Conservation (phyloP, 1,140 invertebrate genomes). For the Nomia melanderi region DNA sequence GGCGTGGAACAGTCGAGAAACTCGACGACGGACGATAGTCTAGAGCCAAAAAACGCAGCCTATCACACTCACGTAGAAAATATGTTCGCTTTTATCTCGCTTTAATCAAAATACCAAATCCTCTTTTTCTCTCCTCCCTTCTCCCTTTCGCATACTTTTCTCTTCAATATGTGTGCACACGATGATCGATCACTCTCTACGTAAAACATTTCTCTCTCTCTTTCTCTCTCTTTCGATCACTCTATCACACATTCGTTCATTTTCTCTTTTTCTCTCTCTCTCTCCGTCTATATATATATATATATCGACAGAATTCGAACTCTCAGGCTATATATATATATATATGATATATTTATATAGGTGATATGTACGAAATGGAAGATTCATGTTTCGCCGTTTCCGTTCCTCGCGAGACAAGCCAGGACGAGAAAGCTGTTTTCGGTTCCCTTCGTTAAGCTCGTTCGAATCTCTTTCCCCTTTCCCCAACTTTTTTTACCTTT, state of each 20-base stretch:
- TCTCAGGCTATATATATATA: constrained; percentile 49
- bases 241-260: too few relatives aligned
- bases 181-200: constrained; percentile 32
- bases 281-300: too few relatives aligned
- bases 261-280: background rate
- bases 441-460: constrained; percentile 22
- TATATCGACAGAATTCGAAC: constrained; percentile 36
- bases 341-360: constrained; percentile 59
- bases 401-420: constrained; percentile 40
- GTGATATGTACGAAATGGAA: constrained; percentile 82
- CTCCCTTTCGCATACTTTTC: background rate
- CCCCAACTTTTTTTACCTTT: too few relatives aligned
- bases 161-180: constrained; percentile 12
- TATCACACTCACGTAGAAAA: constrained; percentile 56
- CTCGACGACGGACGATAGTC: constrained; percentile 17
- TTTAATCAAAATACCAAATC: constrained; percentile 63
- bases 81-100: constrained; percentile 52
- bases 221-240: background rate
- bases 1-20: constrained; percentile 14
- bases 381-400: constrained; percentile 73
- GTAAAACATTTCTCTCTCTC: constrained; percentile 26
- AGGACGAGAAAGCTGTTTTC: background rate
- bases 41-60: constrained; percentile 36
- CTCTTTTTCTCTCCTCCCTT: constrained; percentile 10
- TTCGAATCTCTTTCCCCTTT: background rate